Evolutionary conservation across 2,113 vertebrate genomes (phyloP), one percentile per base, ranked within the genome.

Genomic region (Neofelis nebulosa): DNA sequence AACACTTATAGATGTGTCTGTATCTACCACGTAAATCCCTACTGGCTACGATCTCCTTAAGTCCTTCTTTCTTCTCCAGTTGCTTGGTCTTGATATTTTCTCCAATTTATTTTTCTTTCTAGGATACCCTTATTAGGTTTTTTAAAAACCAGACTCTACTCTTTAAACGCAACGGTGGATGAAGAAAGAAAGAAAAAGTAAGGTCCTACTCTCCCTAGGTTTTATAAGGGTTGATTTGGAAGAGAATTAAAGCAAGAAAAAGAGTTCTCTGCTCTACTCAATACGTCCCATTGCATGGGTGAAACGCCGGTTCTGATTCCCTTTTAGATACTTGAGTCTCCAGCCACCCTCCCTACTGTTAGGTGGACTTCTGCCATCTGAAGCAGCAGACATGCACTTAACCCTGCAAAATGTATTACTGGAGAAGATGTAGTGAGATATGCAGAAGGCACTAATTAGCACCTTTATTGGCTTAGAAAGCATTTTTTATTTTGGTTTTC

Each of bases 401-500:
- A 97, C 98, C 97, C 98, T 94, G 96, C 92, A 94, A 84, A 95
- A 93, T 96, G 97, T 79, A 96, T 96, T 96, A 92, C 97, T 98
- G 97, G 83, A 88, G 98, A 98, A 96, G 97, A 96, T 88, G 96
- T 55, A 92, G 97, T 79, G 95, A 98, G 97, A 98, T 97, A 96
- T 95, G 97, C 98, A 98, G 97, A 98, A 98, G 98, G 98, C 98
- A 97, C 98, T 98, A 98, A 98, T 98, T 98, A 98, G 98, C 98
- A 98, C 98, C 98, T 98, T 97, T 96, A 98, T 98, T 98, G 98
- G 98, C 98, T 98, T 98, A 88, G 97, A 98, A 98, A 97, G 84
- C 97, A 98, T 86, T 98, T 98, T 98, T 98, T 98, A 98, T 98
- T 98, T 98, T 97, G 97, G 98, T 98, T 98, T 98, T 98, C 98